phyloP scores from a whole-genome alignment of 2,797 vertebrate species.

The Clarias platycephalus region DNA sequence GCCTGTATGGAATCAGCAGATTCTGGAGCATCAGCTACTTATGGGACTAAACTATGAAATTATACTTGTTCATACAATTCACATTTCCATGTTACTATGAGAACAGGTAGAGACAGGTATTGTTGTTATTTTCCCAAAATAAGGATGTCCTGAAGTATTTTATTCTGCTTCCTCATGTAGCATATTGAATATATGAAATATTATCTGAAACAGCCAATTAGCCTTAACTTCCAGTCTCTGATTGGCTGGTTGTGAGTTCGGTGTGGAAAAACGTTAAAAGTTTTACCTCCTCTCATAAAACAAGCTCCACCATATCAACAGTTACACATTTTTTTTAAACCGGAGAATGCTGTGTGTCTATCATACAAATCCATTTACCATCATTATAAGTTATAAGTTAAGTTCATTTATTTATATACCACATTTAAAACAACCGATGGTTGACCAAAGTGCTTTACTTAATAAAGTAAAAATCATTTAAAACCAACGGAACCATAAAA shows the following conservation, averaged over 20 bases:
- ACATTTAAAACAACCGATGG: too few relatives aligned
- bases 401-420: too few relatives aligned
- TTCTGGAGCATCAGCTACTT: slow-evolving; percentile 12
- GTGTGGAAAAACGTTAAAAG: neutral
- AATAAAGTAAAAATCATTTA: too few relatives aligned
- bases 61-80: slow-evolving; percentile 2
- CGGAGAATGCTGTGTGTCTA: neutral
- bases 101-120: too few relatives aligned
- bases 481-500: too few relatives aligned
- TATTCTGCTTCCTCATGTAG: neutral
- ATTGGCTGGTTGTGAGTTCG: too few relatives aligned
- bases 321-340: neutral
- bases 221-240: too few relatives aligned
- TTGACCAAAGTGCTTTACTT: too few relatives aligned
- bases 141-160: neutral
- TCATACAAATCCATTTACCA: too few relatives aligned
- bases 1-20: slow-evolving; percentile 24
- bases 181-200: neutral
- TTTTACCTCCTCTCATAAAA: neutral
- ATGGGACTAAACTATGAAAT: slow-evolving; percentile 2
- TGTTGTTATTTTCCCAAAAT: neutral
- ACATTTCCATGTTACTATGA: neutral
- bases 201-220: too few relatives aligned
- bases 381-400: too few relatives aligned
- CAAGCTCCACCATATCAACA: neutral